These are phyloP conservation scores for Coryphaenoides rupestris DNA, from an alignment of 2,113 vertebrate species.

Conservation along the genomic window DNA sequence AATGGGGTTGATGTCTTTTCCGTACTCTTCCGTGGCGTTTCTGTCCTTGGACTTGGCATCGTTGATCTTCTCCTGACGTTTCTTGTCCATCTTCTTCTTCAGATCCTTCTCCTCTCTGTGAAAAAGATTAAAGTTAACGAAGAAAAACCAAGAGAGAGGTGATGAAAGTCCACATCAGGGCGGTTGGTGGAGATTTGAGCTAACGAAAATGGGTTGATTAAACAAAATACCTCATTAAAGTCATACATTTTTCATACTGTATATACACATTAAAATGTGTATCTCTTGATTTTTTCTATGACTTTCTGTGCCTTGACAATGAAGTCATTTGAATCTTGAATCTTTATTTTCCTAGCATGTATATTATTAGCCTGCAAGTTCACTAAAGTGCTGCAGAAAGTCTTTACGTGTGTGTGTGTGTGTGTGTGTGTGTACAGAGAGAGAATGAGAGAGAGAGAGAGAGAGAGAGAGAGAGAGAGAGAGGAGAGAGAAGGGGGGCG, in stretches of 20 bases:
- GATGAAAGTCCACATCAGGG: not conserved
- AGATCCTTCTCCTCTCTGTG: constrained; percentile 93
- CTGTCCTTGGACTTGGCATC: constrained; percentile 94
- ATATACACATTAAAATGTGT: not conserved
- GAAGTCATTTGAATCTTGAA: too few relatives aligned
- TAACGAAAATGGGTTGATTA: too few relatives aligned
- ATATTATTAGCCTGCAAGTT: not conserved
- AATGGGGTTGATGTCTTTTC: not conserved
- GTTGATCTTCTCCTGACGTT: constrained; percentile 93
- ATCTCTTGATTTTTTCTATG: not conserved
- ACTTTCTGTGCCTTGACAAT: too few relatives aligned
- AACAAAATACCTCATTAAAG: too few relatives aligned
- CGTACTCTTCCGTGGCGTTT: constrained; percentile 91
- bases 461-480: too few relatives aligned
- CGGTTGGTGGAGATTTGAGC: too few relatives aligned
- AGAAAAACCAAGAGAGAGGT: not conserved
- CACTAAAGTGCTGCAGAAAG: not conserved
- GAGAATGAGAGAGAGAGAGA: too few relatives aligned
- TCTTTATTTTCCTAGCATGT: not conserved
- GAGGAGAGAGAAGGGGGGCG: not conserved
- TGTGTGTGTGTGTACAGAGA: too few relatives aligned
- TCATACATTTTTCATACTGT: too few relatives aligned
- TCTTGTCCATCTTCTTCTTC: constrained; percentile 98
- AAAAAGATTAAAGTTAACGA: not conserved
- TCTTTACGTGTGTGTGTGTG: not conserved